phyloP scores from a whole-genome alignment of 2,888 invertebrate species.

The Saturnia pavonia region DNA sequence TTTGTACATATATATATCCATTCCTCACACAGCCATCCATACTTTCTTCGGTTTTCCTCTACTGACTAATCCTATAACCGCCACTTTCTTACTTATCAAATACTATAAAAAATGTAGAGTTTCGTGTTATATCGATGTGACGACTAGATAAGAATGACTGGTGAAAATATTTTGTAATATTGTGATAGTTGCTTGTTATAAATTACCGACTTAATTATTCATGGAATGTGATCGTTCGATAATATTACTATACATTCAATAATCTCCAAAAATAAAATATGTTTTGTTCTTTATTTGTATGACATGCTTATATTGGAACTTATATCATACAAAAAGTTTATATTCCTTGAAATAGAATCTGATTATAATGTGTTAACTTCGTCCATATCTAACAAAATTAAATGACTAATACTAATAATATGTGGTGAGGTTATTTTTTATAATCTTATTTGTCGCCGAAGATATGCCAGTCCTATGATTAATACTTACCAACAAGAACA shows the following conservation, averaged over 20 bases:
- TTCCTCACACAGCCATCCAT: too few species aligned
- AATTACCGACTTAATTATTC: not conserved
- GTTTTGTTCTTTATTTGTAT: not conserved
- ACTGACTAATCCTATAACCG: too few species aligned
- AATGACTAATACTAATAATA: not conserved
- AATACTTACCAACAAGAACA: too few species aligned
- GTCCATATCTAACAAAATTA: not conserved
- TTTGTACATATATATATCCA: too few species aligned
- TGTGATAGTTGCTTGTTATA: not conserved
- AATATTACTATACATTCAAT: not conserved
- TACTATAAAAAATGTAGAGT: not conserved
- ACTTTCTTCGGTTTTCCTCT: too few species aligned
- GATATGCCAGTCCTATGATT: too few species aligned
- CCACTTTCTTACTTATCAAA: not conserved
- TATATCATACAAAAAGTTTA: not conserved
- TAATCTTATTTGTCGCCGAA: too few species aligned
- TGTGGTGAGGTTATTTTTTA: not conserved
- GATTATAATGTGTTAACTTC: not conserved
- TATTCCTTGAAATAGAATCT: not conserved
- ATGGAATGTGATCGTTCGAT: not conserved
- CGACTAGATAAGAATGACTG: not conserved
- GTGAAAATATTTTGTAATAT: not conserved
- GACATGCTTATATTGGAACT: not conserved
- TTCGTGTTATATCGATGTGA: not conserved
- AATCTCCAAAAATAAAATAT: slow-evolving; percentile 2